Conservation (phyloP, 2,797 vertebrate species). For the Coendou prehensilis region DNA sequence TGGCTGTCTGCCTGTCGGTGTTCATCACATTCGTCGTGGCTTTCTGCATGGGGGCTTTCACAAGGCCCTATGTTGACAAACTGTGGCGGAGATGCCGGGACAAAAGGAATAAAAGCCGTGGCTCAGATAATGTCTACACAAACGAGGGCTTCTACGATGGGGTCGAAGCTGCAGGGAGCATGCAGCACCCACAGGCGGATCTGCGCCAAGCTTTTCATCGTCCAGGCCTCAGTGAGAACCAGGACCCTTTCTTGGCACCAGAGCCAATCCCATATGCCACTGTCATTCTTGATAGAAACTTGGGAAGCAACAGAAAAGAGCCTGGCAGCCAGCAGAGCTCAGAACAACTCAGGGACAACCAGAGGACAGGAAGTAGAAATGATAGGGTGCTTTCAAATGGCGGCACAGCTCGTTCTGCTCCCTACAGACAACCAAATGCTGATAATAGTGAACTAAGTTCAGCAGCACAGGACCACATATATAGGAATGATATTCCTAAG, state of each 20-base stretch:
- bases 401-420: rapidly evolving
- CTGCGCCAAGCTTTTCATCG: rapidly evolving
- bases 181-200: neutral
- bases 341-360: rapidly evolving
- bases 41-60: conserved; percentile 93
- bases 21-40: conserved; percentile 93
- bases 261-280: neutral
- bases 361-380: rapidly evolving
- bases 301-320: neutral
- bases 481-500: neutral
- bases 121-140: conserved; percentile 83
- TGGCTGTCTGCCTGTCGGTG: conserved; percentile 94
- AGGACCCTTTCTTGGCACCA: neutral
- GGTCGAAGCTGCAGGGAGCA: conserved; percentile 68
- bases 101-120: conserved; percentile 71
- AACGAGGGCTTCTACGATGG: conserved; percentile 91
- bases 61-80: conserved; percentile 91
- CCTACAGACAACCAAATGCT: rapidly evolving
- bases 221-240: conserved; percentile 41
- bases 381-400: rapidly evolving
- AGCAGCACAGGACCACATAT: neutral
- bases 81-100: conserved; percentile 87
- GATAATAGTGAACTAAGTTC: rapidly evolving
- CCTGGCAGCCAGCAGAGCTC: neutral
- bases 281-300: rapidly evolving